These are phyloP conservation scores for Menidia beryllina DNA, from an alignment of 2,113 vertebrate genomes.

Conservation along the genomic window DNA sequence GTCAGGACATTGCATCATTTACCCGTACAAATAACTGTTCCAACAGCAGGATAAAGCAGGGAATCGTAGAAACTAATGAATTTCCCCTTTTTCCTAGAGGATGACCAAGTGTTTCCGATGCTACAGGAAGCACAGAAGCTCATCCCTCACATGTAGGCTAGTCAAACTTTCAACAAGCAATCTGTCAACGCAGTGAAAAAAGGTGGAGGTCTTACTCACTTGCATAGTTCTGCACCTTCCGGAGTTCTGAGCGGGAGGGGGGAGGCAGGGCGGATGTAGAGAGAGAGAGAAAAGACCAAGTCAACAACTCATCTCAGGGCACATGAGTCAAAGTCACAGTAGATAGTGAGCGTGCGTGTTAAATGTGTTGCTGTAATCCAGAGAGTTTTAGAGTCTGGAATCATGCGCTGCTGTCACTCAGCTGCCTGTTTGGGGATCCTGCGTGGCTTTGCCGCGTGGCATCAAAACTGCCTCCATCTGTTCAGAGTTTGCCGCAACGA, in stretches of 20 bases:
- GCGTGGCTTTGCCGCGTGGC: conserved; percentile 33
- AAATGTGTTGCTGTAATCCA: conserved; percentile 28
- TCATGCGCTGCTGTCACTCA: conserved; percentile 69
- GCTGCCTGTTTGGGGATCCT: conserved; percentile 9
- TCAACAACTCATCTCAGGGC: conserved; percentile 19
- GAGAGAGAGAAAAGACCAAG: neutral
- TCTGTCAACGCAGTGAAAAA: too few relatives aligned
- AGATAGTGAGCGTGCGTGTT: conserved; percentile 47
- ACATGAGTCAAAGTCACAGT: conserved; percentile 44
- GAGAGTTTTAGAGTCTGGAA: conserved; percentile 26
- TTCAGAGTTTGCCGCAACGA: conserved; percentile 10
- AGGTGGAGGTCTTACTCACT: conserved; percentile 71
- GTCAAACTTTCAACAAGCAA: too few relatives aligned
- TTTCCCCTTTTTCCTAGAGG: too few relatives aligned
- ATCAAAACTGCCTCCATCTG: conserved; percentile 59
- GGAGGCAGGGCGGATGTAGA: neutral
- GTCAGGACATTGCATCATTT: too few relatives aligned
- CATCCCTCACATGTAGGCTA: too few relatives aligned
- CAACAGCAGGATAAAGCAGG: too few relatives aligned
- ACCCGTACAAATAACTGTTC: too few relatives aligned
- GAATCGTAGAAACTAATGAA: too few relatives aligned
- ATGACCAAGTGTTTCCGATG: too few relatives aligned
- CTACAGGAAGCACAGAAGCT: too few relatives aligned
- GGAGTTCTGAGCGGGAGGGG: conserved; percentile 79
- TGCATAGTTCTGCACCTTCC: conserved; percentile 83